These are phyloP conservation scores for Ephialtes manifestator DNA, from an alignment of 2,888 invertebrate species.

Conservation along the genomic window DNA sequence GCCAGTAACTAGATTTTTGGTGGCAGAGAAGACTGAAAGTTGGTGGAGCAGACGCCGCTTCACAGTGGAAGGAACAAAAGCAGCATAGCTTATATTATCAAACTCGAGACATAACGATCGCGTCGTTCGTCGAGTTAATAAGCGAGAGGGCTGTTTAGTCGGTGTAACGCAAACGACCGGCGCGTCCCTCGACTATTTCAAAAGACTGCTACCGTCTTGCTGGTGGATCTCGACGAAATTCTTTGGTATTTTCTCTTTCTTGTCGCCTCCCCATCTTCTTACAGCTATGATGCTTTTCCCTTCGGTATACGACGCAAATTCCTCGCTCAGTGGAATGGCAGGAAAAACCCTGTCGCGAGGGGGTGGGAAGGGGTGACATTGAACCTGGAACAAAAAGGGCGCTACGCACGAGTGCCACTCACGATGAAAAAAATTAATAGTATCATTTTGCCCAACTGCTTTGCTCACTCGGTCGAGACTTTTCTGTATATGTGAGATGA, in stretches of 20 bases:
- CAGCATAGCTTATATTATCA: constrained; percentile 62
- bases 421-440: constrained; percentile 85
- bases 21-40: constrained; percentile 21
- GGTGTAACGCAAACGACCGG: constrained; percentile 67
- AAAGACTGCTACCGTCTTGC: constrained; percentile 67
- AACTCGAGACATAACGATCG: constrained; percentile 67
- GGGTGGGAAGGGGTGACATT: constrained; percentile 49
- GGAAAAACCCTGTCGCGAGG: constrained; percentile 43
- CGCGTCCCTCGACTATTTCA: constrained; percentile 63
- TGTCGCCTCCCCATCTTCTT: constrained; percentile 55
- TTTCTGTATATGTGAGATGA: constrained; percentile 57
- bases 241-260: constrained; percentile 65
- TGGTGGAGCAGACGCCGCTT: constrained; percentile 3
- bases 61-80: constrained; percentile 16
- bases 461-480: constrained; percentile 44
- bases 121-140: constrained; percentile 69
- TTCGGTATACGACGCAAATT: constrained; percentile 73
- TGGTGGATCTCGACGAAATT: constrained; percentile 55
- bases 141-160: constrained; percentile 65
- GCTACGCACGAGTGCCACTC: constrained; percentile 84
- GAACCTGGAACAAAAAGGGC: constrained; percentile 73
- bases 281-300: constrained; percentile 61
- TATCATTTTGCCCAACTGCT: constrained; percentile 83
- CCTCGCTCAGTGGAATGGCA: constrained; percentile 56
- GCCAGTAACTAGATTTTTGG: constrained; percentile 62